Evolutionary conservation across 2,797 vertebrate genomes (phyloP).

Genomic region (Enteromius mattozi): DNA sequence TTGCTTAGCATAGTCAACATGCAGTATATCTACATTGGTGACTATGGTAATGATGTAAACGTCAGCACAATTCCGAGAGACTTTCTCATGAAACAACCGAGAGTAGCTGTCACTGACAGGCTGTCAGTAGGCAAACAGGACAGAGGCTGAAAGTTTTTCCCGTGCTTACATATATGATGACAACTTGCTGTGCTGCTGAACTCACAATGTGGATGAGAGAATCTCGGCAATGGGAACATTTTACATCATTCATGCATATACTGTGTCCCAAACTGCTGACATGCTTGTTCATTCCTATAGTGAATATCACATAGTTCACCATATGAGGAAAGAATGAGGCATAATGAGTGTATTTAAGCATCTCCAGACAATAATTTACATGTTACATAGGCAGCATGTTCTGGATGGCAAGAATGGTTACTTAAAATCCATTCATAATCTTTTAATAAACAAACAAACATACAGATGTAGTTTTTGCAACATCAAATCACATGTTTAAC

Average conservation of each 20-base stretch:
- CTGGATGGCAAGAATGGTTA: neutral
- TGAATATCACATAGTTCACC: neutral
- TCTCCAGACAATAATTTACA: neutral
- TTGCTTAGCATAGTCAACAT: conserved; percentile 16
- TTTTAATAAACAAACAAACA: neutral
- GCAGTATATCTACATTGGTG: neutral
- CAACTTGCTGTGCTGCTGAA: conserved; percentile 12
- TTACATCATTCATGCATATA: conserved; percentile 6
- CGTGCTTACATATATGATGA: conserved; percentile 11
- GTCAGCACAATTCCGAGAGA: conserved; percentile 20
- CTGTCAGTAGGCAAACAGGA: conserved; percentile 18
- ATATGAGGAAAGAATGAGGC: neutral
- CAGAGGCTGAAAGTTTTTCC: conserved; percentile 9
- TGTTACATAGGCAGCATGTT: neutral
- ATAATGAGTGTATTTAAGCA: neutral
- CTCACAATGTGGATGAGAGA: neutral
- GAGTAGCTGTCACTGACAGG: conserved; percentile 29
- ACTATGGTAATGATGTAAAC: conserved; percentile 23
- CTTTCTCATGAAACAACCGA: conserved; percentile 10
- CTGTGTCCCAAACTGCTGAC: neutral
- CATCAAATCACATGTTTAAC: neutral
- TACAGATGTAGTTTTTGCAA: neutral
- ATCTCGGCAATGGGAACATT: conserved; percentile 1
- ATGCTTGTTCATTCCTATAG: neutral
- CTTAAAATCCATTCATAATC: neutral